Base-by-base conservation (phyloP, 2,888 invertebrate genomes). In the Luffia ferchaultella region DNA sequence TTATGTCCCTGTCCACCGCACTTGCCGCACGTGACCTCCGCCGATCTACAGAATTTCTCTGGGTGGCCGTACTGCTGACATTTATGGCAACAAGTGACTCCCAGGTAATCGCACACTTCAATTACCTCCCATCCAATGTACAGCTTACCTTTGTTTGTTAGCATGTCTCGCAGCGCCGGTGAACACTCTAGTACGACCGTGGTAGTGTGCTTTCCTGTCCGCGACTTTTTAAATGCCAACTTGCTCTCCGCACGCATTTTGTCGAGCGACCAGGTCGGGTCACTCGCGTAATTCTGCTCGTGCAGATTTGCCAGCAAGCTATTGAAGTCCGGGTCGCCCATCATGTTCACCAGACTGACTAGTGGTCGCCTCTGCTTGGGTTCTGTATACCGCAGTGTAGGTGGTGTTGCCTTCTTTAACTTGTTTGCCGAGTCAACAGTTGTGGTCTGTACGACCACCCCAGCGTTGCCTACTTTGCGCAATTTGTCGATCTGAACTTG, bases 101-200 rank as follows among this genome's bases (percentile, higher is more conserved):
- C 1, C 45, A 50, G 50, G 64, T 63, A 0, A 63, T 65, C 0
- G 64, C 62, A 42, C 64, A 63, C 1, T 17, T 49, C 64, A 65
- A 0, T 50, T 54, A 0, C 16, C 41, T n/a, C n/a, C n/a, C n/a
- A n/a, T n/a, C n/a, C n/a, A n/a, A n/a, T n/a, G n/a, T n/a, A n/a
- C n/a, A n/a, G 0, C 17, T 2, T 0, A 2, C 45, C 53, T 0
- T 18, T 12, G 0, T 0, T 0, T 0, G 62, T 2, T 0, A 62
- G 19, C 0, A 2, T 40, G 7, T 50, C 52, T 3, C 58, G 7
- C 0, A 55, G 48, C 1, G 15, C 15, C 0, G 50, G 42, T 0
- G 54, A 44, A 16, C 54, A 56, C 18, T 59, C 54, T 1, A 61
- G 45, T 0, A 59, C 45, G 0, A 50, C 43, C 1, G 48, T 47